Percentiles rank a stretch among this genome's conserved stretches.
phyloP scores from a whole-genome alignment of 2,888 invertebrate species.

The Aleiodes testaceus region DNA sequence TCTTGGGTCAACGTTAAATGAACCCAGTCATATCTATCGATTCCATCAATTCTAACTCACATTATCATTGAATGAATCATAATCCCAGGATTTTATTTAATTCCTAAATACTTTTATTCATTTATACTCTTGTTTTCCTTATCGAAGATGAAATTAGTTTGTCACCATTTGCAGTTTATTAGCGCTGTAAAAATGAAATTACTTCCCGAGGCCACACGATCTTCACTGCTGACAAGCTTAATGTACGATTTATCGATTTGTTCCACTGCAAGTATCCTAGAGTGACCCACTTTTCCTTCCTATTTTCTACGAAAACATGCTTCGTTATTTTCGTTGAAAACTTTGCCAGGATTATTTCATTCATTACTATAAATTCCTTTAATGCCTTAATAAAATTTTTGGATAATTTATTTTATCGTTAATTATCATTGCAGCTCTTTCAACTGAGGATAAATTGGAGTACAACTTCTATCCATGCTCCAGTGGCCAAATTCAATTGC shows the following conservation, averaged over 20 bases:
- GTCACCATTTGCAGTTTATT: not conserved
- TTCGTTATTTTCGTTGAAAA: not conserved
- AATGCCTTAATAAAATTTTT: too few relatives aligned
- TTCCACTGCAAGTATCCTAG: slow-evolving; percentile 18
- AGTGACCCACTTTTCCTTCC: slow-evolving; percentile 20
- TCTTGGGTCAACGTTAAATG: slow-evolving; percentile 17
- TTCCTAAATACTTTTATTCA: too few relatives aligned
- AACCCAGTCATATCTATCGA: slow-evolving; percentile 14
- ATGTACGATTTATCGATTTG: slow-evolving; percentile 24
- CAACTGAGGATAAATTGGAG: slow-evolving; percentile 86
- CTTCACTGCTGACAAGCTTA: slow-evolving; percentile 20
- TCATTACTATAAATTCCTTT: not conserved
- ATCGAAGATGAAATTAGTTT: not conserved
- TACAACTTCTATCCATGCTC: slow-evolving; percentile 86
- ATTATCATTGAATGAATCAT: not conserved
- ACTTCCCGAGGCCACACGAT: not conserved
- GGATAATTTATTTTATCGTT: not conserved
- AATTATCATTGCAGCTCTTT: slow-evolving; percentile 79
- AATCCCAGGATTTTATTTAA: too few relatives aligned
- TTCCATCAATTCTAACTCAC: not conserved
- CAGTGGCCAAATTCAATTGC: slow-evolving; percentile 83
- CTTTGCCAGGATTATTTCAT: not conserved
- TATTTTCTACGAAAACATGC: not conserved
- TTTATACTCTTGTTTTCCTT: not conserved
- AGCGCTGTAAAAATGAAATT: not conserved